Evolutionary conservation across 2,888 invertebrate species (phyloP).

Genomic region (Scotopteryx bipunctaria): DNA sequence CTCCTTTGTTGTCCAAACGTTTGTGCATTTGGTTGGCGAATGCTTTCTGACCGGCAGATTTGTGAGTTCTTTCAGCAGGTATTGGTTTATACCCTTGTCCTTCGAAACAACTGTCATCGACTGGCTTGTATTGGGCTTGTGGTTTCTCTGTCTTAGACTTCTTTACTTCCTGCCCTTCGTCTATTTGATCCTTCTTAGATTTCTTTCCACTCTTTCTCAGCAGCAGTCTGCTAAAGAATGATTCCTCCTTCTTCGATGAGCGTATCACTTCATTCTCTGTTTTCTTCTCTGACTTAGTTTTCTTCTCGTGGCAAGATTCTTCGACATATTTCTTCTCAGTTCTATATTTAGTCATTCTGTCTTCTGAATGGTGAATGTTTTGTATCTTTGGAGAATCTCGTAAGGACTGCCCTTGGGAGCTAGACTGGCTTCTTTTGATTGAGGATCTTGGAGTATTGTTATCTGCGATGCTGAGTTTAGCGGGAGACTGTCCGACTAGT

Average conservation of each 20-base stretch:
- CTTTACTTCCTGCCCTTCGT: constrained; percentile 69
- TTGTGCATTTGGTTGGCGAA: constrained; percentile 80
- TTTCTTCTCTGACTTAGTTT: constrained; percentile 77
- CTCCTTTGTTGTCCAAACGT: constrained; percentile 78
- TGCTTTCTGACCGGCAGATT: constrained; percentile 74
- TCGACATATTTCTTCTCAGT: constrained; percentile 70
- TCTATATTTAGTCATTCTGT: constrained; percentile 63
- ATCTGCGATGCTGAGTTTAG: constrained; percentile 80
- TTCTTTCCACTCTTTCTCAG: constrained; percentile 88
- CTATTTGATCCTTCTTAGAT: constrained; percentile 82
- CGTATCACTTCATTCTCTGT: constrained; percentile 76
- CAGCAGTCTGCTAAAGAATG: constrained; percentile 86
- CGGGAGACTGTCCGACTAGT: constrained; percentile 74
- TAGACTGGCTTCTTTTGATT: constrained; percentile 78
- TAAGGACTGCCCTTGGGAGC: constrained; percentile 73
- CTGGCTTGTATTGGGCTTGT: constrained; percentile 63
- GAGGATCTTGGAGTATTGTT: constrained; percentile 72
- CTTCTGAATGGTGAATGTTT: constrained; percentile 61
- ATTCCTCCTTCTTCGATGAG: constrained; percentile 81
- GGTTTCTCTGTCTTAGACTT: constrained; percentile 68
- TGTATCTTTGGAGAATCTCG: constrained; percentile 67
- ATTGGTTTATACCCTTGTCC: constrained; percentile 66
- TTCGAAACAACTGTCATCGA: constrained; percentile 63
- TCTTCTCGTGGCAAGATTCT: constrained; percentile 77
- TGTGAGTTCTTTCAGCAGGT: constrained; percentile 72